Percentiles rank a stretch among this genome's conserved stretches.
Conservation (phyloP, 2,888 invertebrate genomes). For the Candidula unifasciata region DNA sequence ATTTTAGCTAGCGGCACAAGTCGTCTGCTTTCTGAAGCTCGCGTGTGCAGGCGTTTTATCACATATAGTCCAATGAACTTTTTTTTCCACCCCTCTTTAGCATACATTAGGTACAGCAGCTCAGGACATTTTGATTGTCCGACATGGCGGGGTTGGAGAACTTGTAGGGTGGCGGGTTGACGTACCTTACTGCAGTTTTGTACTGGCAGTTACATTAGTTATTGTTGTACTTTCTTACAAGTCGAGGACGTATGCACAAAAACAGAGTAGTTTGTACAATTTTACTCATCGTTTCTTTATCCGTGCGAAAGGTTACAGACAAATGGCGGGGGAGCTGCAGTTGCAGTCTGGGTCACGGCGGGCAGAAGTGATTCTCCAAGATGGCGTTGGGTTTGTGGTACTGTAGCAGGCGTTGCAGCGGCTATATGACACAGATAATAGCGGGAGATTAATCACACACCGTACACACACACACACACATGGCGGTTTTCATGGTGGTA, state of each 20-base stretch:
- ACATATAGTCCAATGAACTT: background rate
- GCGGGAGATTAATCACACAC: background rate
- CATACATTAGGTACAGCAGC: slow-evolving; percentile 7
- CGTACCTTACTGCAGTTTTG: too few species aligned
- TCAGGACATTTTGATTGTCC: too few species aligned
- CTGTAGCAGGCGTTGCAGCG: background rate
- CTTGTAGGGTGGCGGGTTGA: too few species aligned
- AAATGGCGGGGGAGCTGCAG: background rate
- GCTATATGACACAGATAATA: background rate
- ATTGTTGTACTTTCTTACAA: too few species aligned
- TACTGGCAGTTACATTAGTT: too few species aligned
- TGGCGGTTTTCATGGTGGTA: too few species aligned
- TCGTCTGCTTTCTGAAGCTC: slow-evolving; percentile 4
- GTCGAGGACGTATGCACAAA: too few species aligned
- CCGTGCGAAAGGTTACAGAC: background rate
- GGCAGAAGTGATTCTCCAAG: slow-evolving; percentile 20
- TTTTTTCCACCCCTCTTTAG: too few species aligned
- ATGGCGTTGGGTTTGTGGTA: slow-evolving; percentile 4
- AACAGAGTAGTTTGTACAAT: too few species aligned
- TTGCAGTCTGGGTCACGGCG: slow-evolving; percentile 16
- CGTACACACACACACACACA: too few species aligned
- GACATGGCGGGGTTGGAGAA: too few species aligned
- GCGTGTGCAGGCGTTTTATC: background rate
- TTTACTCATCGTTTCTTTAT: background rate
- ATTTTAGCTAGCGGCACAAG: background rate